Evolutionary conservation across 1,140 invertebrate genomes (phyloP).

Genomic region (Teleogryllus occipitalis): DNA sequence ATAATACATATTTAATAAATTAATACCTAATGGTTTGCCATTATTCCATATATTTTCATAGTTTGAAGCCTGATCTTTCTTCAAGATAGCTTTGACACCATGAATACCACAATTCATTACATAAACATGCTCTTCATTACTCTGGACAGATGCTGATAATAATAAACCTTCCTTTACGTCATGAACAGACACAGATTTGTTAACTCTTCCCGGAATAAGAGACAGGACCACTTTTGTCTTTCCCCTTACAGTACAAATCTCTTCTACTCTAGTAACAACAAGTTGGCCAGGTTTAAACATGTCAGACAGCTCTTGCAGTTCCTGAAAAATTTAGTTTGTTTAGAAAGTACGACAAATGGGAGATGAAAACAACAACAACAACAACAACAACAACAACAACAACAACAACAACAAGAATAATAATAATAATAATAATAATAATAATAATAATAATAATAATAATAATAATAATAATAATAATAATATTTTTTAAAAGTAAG

Average conservation of each 20-base stretch:
- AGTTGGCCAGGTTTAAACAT: too few relatives aligned
- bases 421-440: too few relatives aligned
- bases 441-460: too few relatives aligned
- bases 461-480: too few relatives aligned
- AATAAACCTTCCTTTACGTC: not conserved
- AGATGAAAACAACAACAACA: too few relatives aligned
- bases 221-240: not conserved
- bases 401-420: too few relatives aligned
- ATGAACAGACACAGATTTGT: not conserved
- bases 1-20: too few relatives aligned
- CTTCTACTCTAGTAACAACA: not conserved
- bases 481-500: too few relatives aligned
- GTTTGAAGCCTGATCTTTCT: not conserved
- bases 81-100: not conserved
- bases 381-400: too few relatives aligned
- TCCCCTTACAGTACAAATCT: not conserved
- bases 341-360: too few relatives aligned
- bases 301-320: too few relatives aligned
- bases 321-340: too few relatives aligned
- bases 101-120: not conserved
- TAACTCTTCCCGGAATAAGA: not conserved
- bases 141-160: not conserved
- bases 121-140: not conserved
- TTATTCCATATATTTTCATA: not conserved
- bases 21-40: not conserved